phyloP scores from a whole-genome alignment of 2,888 invertebrate genomes.

The Heliconius sara region DNA sequence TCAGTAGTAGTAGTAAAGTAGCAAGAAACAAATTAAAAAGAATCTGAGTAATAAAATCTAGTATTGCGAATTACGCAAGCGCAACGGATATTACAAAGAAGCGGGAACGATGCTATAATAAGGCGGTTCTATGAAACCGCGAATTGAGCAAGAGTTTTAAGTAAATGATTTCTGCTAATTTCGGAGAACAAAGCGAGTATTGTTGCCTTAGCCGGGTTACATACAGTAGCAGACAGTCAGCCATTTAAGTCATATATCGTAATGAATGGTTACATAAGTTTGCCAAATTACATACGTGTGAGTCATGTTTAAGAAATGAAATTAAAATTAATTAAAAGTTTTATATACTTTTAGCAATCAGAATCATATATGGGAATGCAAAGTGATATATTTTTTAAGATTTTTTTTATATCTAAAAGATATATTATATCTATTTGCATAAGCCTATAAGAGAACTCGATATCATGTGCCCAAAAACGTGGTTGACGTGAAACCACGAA shows the following conservation, averaged over 20 bases:
- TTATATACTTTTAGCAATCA: neutral
- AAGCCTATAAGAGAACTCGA: conserved; percentile 27
- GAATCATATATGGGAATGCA: neutral
- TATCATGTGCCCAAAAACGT: conserved; percentile 42
- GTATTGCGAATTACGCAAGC: conserved; percentile 35
- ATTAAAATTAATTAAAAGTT: neutral
- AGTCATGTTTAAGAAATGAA: neutral
- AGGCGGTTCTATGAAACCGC: conserved; percentile 56
- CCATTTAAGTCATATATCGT: conserved; percentile 36
- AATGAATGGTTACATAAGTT: conserved; percentile 11
- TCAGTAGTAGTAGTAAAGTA: neutral
- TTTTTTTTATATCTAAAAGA: neutral
- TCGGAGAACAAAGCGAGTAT: conserved; percentile 66
- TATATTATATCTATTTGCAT: neutral
- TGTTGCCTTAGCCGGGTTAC: conserved; percentile 52
- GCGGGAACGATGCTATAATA: conserved; percentile 36
- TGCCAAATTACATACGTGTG: conserved; percentile 4
- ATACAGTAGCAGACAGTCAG: conserved; percentile 46
- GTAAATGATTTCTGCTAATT: conserved; percentile 71
- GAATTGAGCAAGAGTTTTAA: conserved; percentile 62
- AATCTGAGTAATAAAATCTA: conserved; percentile 33
- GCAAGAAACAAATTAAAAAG: conserved; percentile 19
- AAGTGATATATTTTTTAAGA: neutral
- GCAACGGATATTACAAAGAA: conserved; percentile 38
- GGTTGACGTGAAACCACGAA: conserved; percentile 60